Evolutionary conservation across 2,113 vertebrate genomes (phyloP), one percentile per base, ranked within the genome.

Genomic region (Ifrita kowaldi): DNA sequence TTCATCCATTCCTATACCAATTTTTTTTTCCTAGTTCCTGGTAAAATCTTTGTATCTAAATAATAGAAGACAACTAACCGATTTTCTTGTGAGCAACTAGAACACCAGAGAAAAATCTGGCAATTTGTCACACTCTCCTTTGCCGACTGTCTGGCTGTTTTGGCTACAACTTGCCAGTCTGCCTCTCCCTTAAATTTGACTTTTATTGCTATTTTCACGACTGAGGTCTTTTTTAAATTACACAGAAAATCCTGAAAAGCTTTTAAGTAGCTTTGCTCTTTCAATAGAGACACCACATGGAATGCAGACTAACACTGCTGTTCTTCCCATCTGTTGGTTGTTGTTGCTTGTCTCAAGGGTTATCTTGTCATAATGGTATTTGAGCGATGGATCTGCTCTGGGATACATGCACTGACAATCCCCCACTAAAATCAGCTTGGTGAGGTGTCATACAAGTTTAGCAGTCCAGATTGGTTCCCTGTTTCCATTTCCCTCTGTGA

Each of bases 251-350:
- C 35, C 49, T 62, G n/a, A 76, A 90, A 90, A 93, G 46, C 63
- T 89, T 85, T 60, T 35, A 76, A 82, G 75, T 71, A 75, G 65
- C 32, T 82, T 68, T 91, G 44, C 35, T 92, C n/a, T 44, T 87
- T 77, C 63, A 86, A 44, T 8, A 69, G 22, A 84, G 53, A 90
- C 20, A 85, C 39, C 70, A 77, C 57, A 69, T 50, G 35, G 55
- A 90, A 93, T 15, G 30, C 81, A 90, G 52, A 67, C 30, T 93
- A 85, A 85, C 82, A 90, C 84, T 87, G 70, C 70, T 95, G 65
- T 93, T 95, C 56, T 60, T 93, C 70, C 90, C 76, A 95, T 93
- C 83, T 95, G 71, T 70, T 93, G 63, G 68, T 47, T 57, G 64
- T 2, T 93, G 42, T 24, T 87, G 23, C 56, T 75, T 67, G 47